These are phyloP conservation scores for Oscarella lobularis DNA, from an alignment of 37 sponge, comb jelly and placozoan genomes.

Conservation along the genomic window DNA sequence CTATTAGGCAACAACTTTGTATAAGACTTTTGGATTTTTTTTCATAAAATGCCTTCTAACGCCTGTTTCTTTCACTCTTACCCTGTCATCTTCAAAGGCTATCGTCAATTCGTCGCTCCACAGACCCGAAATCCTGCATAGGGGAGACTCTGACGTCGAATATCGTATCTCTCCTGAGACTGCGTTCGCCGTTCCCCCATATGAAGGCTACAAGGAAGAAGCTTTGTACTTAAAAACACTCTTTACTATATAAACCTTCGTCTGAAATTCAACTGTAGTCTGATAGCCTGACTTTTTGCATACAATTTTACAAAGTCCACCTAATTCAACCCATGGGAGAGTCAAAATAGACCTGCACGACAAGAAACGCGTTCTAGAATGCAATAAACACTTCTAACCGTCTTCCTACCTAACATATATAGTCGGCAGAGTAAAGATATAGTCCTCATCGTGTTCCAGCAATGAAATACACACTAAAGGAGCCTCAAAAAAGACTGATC, in stretches of 20 bases:
- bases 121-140: neutral
- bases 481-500: neutral
- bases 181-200: neutral
- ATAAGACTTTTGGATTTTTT: too few species aligned
- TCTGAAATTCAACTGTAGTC: neutral
- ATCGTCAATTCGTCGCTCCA: neutral
- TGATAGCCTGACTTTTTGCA: neutral
- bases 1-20: neutral
- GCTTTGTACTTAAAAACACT: neutral
- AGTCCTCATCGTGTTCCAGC: neutral
- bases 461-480: neutral
- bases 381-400: neutral
- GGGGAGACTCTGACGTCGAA: neutral
- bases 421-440: neutral
- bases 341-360: neutral
- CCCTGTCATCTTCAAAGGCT: neutral
- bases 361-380: neutral
- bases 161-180: neutral
- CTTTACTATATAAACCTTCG: neutral
- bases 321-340: neutral
- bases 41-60: too few species aligned
- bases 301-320: neutral
- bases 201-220: neutral
- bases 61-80: too few species aligned
- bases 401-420: neutral